Evolutionary conservation across 2,888 invertebrate genomes (phyloP).

Genomic region (Latrodectus hesperus): DNA sequence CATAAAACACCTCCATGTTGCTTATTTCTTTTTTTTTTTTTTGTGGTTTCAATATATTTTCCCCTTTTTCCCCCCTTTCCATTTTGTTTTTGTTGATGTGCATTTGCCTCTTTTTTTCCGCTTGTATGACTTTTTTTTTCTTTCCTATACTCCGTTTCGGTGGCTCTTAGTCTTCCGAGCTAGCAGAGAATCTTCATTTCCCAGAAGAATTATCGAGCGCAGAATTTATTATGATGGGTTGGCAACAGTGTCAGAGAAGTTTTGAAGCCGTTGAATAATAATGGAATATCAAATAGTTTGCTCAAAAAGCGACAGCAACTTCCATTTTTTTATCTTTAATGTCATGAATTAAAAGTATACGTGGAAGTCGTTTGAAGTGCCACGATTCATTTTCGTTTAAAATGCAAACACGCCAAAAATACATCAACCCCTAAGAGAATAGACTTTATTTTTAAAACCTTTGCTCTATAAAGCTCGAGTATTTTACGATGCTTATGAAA

Average conservation of each 20-base stretch:
- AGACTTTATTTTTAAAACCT: not conserved
- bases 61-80: slow-evolving; percentile 8
- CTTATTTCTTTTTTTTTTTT: slow-evolving; percentile 41
- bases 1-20: slow-evolving; percentile 67
- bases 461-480: not conserved
- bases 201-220: slow-evolving; percentile 49
- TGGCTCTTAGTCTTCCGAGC: slow-evolving; percentile 6
- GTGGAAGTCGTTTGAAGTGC: not conserved
- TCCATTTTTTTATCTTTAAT: not conserved
- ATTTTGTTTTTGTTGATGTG: slow-evolving; percentile 9
- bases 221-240: slow-evolving; percentile 47
- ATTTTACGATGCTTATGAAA: no score
- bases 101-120: slow-evolving; percentile 27
- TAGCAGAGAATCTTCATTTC: slow-evolving; percentile 45
- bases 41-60: slow-evolving; percentile 60
- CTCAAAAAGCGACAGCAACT: slow-evolving; percentile 21
- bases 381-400: not conserved
- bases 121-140: slow-evolving; percentile 26
- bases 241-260: slow-evolving; percentile 48
- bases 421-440: not conserved
- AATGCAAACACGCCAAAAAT: not conserved
- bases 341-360: not conserved
- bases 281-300: slow-evolving; percentile 61
- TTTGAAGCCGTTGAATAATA: slow-evolving; percentile 39
- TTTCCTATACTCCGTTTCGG: slow-evolving; percentile 6